Evolutionary conservation across 1,140 invertebrate species (phyloP).

Genomic region (Rhyzopertha dominica): DNA sequence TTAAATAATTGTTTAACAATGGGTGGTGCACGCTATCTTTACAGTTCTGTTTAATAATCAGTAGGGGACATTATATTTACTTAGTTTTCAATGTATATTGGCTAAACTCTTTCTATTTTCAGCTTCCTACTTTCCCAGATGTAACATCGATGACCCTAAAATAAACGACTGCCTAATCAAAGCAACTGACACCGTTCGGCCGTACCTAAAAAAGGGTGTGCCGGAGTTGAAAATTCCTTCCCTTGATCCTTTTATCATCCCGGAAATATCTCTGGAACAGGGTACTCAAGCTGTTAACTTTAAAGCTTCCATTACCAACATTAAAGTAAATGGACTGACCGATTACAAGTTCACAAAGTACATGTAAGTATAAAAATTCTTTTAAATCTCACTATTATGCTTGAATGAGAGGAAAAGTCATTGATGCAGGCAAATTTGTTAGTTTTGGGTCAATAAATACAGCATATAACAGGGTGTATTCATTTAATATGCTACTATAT

Average conservation of each 20-base stretch:
- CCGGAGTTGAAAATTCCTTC: constrained; percentile 59
- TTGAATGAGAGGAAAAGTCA: too few species aligned
- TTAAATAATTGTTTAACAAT: too few species aligned
- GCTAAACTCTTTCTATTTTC: too few species aligned
- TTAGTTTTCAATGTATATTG: too few species aligned
- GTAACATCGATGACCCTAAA: constrained; percentile 55
- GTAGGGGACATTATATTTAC: too few species aligned
- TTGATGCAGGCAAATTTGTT: too few species aligned
- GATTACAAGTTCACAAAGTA: constrained; percentile 30
- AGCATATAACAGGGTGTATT: too few species aligned
- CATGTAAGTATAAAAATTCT: constrained; percentile 34
- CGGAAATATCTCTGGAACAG: constrained; percentile 57
- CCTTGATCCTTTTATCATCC: constrained; percentile 59
- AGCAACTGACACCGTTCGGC: constrained; percentile 54
- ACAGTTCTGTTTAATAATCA: too few species aligned
- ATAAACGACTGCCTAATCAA: constrained; percentile 56
- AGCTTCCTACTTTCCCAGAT: constrained; percentile 57
- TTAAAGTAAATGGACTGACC: constrained; percentile 54
- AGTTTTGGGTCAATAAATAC: too few species aligned
- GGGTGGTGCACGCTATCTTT: too few species aligned
- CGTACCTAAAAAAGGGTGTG: constrained; percentile 57
- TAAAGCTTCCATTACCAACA: constrained; percentile 60
- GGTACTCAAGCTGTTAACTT: constrained; percentile 56
- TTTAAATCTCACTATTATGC: too few species aligned
- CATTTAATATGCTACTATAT: too few species aligned